These are phyloP conservation scores for Pseudorectes ferrugineus DNA, from an alignment of 2,113 vertebrate genomes.

Conservation along the genomic window DNA sequence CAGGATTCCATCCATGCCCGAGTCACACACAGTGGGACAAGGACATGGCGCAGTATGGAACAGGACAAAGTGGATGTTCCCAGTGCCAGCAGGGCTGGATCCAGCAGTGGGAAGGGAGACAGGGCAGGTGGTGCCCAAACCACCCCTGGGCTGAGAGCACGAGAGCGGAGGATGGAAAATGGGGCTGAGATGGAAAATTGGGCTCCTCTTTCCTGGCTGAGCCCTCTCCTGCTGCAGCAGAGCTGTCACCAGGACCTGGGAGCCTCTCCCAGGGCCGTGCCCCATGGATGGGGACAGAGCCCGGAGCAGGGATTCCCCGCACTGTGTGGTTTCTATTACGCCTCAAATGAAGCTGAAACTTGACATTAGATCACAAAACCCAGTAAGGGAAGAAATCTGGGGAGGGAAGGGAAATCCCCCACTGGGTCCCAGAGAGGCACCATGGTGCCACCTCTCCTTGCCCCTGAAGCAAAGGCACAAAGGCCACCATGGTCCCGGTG, in stretches of 20 bases:
- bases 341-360: not conserved
- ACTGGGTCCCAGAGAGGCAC: accelerated
- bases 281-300: accelerated
- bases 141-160: accelerated
- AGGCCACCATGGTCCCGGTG: accelerated
- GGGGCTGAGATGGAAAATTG: not conserved
- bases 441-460: not conserved
- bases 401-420: slow-evolving; percentile 2
- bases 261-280: not conserved
- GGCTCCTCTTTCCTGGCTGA: not conserved
- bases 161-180: not conserved
- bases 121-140: not conserved
- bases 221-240: not conserved
- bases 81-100: not conserved
- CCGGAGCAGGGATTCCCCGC: not conserved
- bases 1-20: not conserved
- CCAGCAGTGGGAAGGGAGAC: not conserved
- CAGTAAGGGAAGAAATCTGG: not conserved
- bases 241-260: not conserved
- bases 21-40: accelerated
- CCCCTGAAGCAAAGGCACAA: not conserved
- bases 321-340: not conserved
- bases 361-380: not conserved
- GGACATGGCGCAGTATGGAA: accelerated
- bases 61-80: not conserved